These are phyloP conservation scores for Altica lythri DNA, from an alignment of 2,888 invertebrate genomes.

Conservation along the genomic window DNA sequence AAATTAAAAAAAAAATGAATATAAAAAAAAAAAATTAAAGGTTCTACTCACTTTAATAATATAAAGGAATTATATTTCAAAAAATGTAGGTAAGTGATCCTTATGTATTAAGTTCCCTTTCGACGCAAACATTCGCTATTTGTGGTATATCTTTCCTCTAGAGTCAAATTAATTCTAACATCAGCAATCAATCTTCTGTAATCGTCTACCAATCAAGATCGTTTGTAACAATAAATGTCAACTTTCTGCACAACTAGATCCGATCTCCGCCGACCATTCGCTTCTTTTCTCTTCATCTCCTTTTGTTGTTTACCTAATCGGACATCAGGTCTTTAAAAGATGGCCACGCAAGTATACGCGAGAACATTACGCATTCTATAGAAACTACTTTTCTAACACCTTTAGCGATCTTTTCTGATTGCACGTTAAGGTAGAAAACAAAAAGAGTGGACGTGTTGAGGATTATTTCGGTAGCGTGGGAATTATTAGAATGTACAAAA, in stretches of 20 bases:
- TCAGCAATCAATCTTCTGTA: background rate
- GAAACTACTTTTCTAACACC: conserved; percentile 8
- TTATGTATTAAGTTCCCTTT: too few species aligned
- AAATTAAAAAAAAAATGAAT: too few species aligned
- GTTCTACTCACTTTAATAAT: too few species aligned
- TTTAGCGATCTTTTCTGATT: conserved; percentile 1
- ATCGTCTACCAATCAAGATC: conserved; percentile 7
- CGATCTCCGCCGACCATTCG: background rate
- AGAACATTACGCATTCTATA: background rate
- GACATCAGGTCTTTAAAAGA: too few species aligned
- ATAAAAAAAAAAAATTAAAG: too few species aligned
- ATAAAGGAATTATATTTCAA: too few species aligned
- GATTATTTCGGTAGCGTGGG: background rate
- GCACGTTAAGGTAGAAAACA: background rate
- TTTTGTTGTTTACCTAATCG: background rate
- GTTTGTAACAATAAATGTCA: conserved; percentile 9
- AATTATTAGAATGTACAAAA: too few species aligned
- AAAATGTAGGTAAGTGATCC: too few species aligned
- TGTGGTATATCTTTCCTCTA: too few species aligned
- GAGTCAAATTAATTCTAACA: background rate
- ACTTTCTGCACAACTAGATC: conserved; percentile 4
- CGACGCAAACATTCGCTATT: too few species aligned
- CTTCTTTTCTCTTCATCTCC: background rate
- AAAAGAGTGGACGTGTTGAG: background rate
- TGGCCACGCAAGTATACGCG: background rate